Percentiles rank a stretch among this genome's conserved stretches.
phyloP scores from a whole-genome alignment of 2,888 invertebrate genomes.

The Itoplectis maculator region DNA sequence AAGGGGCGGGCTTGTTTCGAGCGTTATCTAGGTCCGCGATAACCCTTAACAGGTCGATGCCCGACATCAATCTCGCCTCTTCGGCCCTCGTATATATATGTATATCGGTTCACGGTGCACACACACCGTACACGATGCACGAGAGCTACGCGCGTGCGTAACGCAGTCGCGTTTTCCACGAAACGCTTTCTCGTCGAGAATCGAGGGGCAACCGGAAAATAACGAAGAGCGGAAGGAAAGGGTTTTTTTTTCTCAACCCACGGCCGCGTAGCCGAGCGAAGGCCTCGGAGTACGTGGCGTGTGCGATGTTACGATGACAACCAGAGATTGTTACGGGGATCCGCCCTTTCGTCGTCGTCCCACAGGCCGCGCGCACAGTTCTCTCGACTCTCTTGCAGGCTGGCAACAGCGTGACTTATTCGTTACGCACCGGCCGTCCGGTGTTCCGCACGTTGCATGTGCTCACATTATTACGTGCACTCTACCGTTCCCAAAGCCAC shows the following conservation, averaged over 20 bases:
- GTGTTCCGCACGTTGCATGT: slow-evolving; percentile 67
- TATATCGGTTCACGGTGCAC: not conserved
- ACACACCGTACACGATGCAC: too few relatives aligned
- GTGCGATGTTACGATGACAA: slow-evolving; percentile 64
- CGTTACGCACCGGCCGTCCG: slow-evolving; percentile 63
- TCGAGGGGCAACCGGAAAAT: not conserved
- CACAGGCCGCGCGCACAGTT: slow-evolving; percentile 22
- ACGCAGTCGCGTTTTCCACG: slow-evolving; percentile 5
- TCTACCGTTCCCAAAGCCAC: slow-evolving; percentile 59
- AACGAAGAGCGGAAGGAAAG: slow-evolving; percentile 32
- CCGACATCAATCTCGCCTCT: slow-evolving; percentile 43
- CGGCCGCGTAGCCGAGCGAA: slow-evolving; percentile 8
- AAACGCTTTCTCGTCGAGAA: not conserved
- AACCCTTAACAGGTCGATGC: slow-evolving; percentile 58
- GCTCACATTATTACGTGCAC: slow-evolving; percentile 68
- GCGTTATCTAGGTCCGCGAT: slow-evolving; percentile 61
- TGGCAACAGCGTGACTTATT: slow-evolving; percentile 55
- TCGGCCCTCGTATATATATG: not conserved
- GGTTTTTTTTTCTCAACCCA: slow-evolving; percentile 26
- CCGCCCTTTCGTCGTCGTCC: slow-evolving; percentile 58
- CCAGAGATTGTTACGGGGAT: slow-evolving; percentile 63
- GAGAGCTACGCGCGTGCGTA: not conserved
- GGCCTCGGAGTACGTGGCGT: slow-evolving; percentile 33
- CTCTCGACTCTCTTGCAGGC: slow-evolving; percentile 10
- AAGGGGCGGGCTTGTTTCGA: slow-evolving; percentile 56